Evolutionary conservation across 64 coral and sea anemone species (phyloP).

Genomic region (Astreopora myriophthalma): DNA sequence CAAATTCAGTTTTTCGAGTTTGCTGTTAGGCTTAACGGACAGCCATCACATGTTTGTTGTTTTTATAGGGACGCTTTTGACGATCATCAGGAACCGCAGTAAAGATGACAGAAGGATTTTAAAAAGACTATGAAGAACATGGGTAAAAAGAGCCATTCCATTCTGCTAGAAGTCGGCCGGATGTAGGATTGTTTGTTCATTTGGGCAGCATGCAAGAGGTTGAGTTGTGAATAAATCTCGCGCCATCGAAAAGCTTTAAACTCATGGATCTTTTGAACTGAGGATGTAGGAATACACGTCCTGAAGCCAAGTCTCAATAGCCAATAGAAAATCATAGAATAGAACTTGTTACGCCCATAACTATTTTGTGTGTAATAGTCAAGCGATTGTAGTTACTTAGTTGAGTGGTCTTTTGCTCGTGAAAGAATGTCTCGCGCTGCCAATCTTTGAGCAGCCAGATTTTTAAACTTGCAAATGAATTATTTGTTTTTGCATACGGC

Average conservation of each 20-base stretch:
- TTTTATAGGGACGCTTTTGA: slow-evolving; percentile 40
- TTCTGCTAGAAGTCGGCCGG: background rate
- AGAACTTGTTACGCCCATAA: background rate
- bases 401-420: background rate
- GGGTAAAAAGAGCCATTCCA: background rate
- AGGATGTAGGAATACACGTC: too few species aligned
- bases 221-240: background rate
- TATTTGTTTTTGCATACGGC: slow-evolving; percentile 15
- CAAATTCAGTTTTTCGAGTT: background rate
- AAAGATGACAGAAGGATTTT: background rate
- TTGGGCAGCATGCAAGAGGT: slow-evolving; percentile 16
- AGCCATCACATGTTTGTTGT: background rate
- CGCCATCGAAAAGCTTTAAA: background rate
- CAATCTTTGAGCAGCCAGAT: background rate
- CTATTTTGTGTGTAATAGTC: background rate
- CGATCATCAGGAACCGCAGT: background rate
- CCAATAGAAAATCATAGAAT: background rate
- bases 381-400: background rate
- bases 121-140: background rate
- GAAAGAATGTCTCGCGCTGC: too few species aligned
- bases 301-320: background rate
- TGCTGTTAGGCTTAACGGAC: background rate
- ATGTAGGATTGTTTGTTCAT: slow-evolving; percentile 1
- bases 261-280: background rate
- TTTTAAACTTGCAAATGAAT: slow-evolving; percentile 33